phyloP scores from a whole-genome alignment of 37 sponge, comb jelly and placozoan species.

The Halichondria panicea region DNA sequence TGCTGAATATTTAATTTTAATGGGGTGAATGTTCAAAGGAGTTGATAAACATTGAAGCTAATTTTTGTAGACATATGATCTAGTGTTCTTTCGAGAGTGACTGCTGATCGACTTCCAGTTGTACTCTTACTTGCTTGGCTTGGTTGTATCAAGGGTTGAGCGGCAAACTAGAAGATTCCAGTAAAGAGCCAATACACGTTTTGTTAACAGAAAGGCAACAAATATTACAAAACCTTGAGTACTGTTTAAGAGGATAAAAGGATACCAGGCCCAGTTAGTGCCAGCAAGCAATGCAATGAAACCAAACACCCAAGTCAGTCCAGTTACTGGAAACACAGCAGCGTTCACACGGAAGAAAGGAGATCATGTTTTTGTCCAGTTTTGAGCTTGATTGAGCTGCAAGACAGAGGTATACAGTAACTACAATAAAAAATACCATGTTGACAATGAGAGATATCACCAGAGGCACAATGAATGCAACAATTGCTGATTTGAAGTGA shows the following conservation, averaged over 20 bases:
- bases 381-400: no score
- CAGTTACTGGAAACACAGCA: neutral
- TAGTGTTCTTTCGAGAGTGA: no score
- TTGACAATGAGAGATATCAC: neutral
- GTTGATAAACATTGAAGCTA: no score
- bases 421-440: neutral
- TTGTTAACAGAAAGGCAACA: neutral
- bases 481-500: neutral
- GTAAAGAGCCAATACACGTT: neutral
- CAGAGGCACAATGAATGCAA: neutral
- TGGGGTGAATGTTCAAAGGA: no score
- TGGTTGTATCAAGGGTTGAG: no score
- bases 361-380: no score
- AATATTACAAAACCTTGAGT: neutral
- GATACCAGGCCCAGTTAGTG: neutral
- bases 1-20: no score
- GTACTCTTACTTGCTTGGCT: no score
- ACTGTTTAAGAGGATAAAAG: neutral
- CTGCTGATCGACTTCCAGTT: no score
- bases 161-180: no score
- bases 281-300: neutral
- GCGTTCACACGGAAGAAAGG: neutral
- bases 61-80: no score
- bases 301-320: neutral
- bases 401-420: neutral